Conservation (phyloP, 2,888 invertebrate genomes). For the Bugula neritina region DNA sequence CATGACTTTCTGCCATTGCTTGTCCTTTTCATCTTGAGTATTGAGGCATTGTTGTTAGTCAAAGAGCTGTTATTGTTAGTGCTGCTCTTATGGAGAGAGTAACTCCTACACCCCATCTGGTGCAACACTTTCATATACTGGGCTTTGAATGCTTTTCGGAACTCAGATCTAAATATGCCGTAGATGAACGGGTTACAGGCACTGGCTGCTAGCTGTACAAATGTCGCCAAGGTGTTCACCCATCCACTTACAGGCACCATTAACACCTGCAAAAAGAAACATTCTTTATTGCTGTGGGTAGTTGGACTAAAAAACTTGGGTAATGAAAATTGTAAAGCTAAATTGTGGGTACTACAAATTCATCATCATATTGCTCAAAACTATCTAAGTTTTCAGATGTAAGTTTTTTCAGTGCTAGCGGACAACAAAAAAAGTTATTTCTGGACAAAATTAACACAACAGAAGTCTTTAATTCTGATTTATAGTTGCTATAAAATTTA, state of each 20-base stretch:
- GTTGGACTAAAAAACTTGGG: no score
- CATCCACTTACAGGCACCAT: conserved; percentile 36
- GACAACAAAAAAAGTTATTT: no score
- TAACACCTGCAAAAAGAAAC: conserved; percentile 10
- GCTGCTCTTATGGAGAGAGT: not conserved
- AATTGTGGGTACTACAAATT: no score
- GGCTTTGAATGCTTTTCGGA: conserved; percentile 36
- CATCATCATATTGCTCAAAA: no score
- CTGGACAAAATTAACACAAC: no score
- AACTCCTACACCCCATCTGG: not conserved
- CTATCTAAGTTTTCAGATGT: no score
- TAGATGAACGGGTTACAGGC: conserved; percentile 51
- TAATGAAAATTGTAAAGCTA: no score
- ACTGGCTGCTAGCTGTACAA: conserved; percentile 44
- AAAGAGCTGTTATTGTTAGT: not conserved
- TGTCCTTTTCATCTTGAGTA: not conserved
- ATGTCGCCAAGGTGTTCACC: conserved; percentile 41
- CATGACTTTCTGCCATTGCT: not conserved
- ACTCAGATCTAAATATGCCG: conserved; percentile 46
- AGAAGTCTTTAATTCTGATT: no score
- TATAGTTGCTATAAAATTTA: no score
- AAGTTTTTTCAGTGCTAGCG: no score
- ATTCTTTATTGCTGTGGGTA: no score
- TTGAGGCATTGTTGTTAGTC: not conserved
- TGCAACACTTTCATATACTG: conserved; percentile 11